These are phyloP conservation scores for Sycon ciliatum DNA, from an alignment of 37 sponge, comb jelly and placozoan genomes.

Conservation along the genomic window DNA sequence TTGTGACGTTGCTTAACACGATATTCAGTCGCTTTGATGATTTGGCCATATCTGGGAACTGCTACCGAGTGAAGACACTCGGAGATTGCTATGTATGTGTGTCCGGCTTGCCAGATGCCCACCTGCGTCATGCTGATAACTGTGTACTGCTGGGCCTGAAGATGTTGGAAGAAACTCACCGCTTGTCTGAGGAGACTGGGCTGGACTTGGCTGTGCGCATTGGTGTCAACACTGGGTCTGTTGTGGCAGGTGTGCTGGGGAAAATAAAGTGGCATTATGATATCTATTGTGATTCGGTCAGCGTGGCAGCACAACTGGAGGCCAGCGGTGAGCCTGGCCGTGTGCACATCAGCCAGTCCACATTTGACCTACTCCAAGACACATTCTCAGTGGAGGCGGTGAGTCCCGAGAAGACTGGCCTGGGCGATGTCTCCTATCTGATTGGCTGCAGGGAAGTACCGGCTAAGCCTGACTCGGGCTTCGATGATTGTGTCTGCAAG, in stretches of 20 bases:
- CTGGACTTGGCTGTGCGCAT: slow-evolving; percentile 87
- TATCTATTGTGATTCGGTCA: no score
- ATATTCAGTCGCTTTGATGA: slow-evolving; percentile 87
- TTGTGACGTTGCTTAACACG: slow-evolving; percentile 79
- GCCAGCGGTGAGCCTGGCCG: no score
- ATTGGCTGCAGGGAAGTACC: no score
- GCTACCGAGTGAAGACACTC: slow-evolving; percentile 91
- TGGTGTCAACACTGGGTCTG: slow-evolving; percentile 85
- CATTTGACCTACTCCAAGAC: no score
- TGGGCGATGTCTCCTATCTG: no score
- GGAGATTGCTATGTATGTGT: slow-evolving; percentile 99
- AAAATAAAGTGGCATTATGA: slow-evolving; percentile 92
- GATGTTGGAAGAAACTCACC: slow-evolving; percentile 78
- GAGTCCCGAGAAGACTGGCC: no score
- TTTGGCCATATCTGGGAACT: slow-evolving; percentile 69
- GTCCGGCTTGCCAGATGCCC: slow-evolving; percentile 65
- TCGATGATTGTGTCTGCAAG: no score
- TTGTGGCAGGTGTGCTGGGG: slow-evolving; percentile 81
- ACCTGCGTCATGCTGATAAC: slow-evolving; percentile 54
- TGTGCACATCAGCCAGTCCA: no score
- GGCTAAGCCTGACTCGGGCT: no score
- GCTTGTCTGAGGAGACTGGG: no score
- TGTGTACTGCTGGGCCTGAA: slow-evolving; percentile 81
- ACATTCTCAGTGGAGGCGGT: no score
- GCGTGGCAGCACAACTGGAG: no score